Evolutionary conservation across 2,113 vertebrate species (phyloP).

Genomic region (Cyphomyrus discorhynchus): DNA sequence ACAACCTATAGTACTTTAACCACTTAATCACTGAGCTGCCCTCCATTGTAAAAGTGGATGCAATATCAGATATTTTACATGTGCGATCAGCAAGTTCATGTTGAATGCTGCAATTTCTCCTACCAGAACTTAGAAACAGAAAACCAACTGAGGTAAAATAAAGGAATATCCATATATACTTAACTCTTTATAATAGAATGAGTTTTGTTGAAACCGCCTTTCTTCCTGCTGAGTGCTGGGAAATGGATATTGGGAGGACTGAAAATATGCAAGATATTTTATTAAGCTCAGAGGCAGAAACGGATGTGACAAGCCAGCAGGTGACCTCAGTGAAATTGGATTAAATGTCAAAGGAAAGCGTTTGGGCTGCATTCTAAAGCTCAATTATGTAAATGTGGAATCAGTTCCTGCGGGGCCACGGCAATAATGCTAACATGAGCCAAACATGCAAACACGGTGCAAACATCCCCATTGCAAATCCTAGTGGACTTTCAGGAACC

Average conservation of each 20-base stretch:
- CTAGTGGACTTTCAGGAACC: neutral
- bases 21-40: neutral
- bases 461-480: neutral
- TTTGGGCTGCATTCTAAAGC: neutral
- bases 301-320: conserved; percentile 23
- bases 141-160: neutral
- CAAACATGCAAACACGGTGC: neutral
- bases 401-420: neutral
- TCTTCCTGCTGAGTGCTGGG: conserved; percentile 38
- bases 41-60: neutral
- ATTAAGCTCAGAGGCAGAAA: conserved; percentile 16
- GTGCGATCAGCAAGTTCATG: neutral
- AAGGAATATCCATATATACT: conserved; percentile 26
- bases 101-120: conserved; percentile 33
- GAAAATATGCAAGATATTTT: conserved; percentile 26
- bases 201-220: conserved; percentile 25
- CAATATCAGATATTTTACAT: neutral
- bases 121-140: conserved; percentile 19
- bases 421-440: neutral
- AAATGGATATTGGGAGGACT: conserved; percentile 24
- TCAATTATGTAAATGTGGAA: neutral
- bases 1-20: neutral
- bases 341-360: neutral
- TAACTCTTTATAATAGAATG: conserved; percentile 23
- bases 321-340: neutral